A percentile compares a stretch with the other conserved stretches of the same genome.
Evolutionary conservation across 1,140 invertebrate species (phyloP).

Genomic region (Hyles euphorbiae): DNA sequence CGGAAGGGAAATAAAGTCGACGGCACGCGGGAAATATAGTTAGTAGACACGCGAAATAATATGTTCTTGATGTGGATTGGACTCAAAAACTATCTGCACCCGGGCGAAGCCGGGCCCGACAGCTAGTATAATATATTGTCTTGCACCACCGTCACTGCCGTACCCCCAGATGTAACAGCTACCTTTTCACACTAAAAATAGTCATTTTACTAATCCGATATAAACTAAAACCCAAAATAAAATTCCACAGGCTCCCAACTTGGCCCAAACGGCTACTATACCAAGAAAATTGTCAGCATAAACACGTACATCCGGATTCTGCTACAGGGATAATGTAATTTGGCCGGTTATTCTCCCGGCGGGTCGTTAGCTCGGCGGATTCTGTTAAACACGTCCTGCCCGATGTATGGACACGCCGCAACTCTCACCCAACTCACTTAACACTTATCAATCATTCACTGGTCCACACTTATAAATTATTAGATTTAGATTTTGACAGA

Average conservation of each 20-base stretch:
- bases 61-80: too few relatives aligned
- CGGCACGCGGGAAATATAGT: too few relatives aligned
- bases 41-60: too few relatives aligned
- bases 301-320: constrained; percentile 25
- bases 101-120: too few relatives aligned
- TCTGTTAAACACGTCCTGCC: constrained; percentile 1
- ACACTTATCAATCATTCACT: too few relatives aligned
- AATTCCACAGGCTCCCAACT: background rate
- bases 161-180: background rate
- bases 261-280: constrained; percentile 2
- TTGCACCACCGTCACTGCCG: background rate
- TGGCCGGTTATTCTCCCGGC: constrained; percentile 21
- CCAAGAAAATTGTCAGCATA: constrained; percentile 27
- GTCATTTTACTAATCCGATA: background rate
- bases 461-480: too few relatives aligned
- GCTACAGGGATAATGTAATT: constrained; percentile 30
- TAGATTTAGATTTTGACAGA: too few relatives aligned
- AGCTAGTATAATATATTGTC: too few relatives aligned
- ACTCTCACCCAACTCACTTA: too few relatives aligned
- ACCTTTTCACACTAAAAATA: background rate
- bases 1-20: too few relatives aligned
- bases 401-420: constrained; percentile 4
- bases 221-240: too few relatives aligned
- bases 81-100: too few relatives aligned
- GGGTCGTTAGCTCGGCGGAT: constrained; percentile 21